These are phyloP conservation scores for Teleogryllus occipitalis DNA, from an alignment of 1,140 invertebrate genomes.

Conservation along the genomic window DNA sequence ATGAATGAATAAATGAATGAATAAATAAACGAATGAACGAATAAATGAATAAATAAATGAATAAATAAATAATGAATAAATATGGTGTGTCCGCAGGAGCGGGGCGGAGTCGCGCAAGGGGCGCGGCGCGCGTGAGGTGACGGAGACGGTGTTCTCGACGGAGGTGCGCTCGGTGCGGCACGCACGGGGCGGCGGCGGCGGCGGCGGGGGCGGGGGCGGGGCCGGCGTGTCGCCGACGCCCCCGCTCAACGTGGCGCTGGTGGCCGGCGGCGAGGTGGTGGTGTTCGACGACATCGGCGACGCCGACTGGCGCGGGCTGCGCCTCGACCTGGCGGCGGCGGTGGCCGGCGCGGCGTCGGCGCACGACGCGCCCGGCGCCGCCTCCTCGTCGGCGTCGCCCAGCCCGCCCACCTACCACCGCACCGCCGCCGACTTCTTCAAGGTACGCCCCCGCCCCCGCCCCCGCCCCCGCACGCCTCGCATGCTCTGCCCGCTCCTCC, in stretches of 20 bases:
- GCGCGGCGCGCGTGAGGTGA: constrained; percentile 41
- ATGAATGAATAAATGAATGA: no score
- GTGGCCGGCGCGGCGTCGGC: constrained; percentile 7
- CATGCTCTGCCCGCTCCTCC: neutral
- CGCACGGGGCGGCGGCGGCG: neutral
- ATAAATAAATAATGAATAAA: no score
- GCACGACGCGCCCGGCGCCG: constrained; percentile 10
- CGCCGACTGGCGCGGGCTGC: constrained; percentile 50
- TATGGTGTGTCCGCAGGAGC: neutral
- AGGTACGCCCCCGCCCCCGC: constrained; percentile 30
- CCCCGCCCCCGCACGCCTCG: no score
- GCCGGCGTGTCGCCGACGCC: constrained; percentile 17
- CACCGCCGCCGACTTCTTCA: constrained; percentile 42
- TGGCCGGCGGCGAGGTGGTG: constrained; percentile 63
- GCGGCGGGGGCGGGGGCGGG: neutral
- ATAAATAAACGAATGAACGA: no score
- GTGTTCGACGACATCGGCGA: constrained; percentile 79
- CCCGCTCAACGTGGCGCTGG: constrained; percentile 28
- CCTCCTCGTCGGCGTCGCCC: constrained; percentile 25
- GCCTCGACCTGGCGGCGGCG: constrained; percentile 32
- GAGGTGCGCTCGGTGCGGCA: constrained; percentile 49
- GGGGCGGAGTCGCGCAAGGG: constrained; percentile 26
- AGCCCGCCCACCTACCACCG: constrained; percentile 22
- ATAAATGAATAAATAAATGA: no score
- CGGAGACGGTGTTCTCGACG: constrained; percentile 54